Conservation (phyloP, 1,140 invertebrate genomes). For the Aradophagus sp. region DNA sequence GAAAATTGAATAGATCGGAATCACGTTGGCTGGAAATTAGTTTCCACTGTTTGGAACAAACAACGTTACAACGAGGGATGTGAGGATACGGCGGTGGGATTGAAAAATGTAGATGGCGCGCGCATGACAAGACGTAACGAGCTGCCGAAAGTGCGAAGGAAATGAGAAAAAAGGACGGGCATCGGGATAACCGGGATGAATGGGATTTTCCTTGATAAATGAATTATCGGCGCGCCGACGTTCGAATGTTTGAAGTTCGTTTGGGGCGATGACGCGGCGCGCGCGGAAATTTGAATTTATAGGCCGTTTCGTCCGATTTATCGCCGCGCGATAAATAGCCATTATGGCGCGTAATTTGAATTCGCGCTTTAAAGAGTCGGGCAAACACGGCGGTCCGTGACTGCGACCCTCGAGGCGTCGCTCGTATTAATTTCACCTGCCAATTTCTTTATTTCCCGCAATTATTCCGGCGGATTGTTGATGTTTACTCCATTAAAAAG, state of each 20-base stretch:
- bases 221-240: constrained; percentile 29
- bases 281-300: constrained; percentile 34
- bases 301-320: constrained; percentile 11
- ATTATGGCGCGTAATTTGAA: constrained; percentile 12
- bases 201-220: constrained; percentile 46
- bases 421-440: too few relatives aligned
- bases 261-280: constrained; percentile 8
- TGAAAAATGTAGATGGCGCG: constrained; percentile 51
- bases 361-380: too few relatives aligned
- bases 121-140: constrained; percentile 51
- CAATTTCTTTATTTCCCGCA: too few relatives aligned
- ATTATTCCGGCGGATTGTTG: too few relatives aligned
- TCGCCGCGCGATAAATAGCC: constrained; percentile 3
- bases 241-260: constrained; percentile 32
- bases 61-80: constrained; percentile 39
- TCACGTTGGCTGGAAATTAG: constrained; percentile 48
- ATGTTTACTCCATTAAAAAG: constrained; percentile 18
- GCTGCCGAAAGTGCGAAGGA: constrained; percentile 36
- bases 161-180: constrained; percentile 19
- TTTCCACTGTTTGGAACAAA: constrained; percentile 52
- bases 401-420: too few relatives aligned
- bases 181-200: constrained; percentile 31
- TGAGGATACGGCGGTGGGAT: constrained; percentile 45
- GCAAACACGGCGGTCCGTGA: too few relatives aligned
- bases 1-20: constrained; percentile 59